These are phyloP conservation scores for Ceyx margarethae DNA, from an alignment of 2,113 vertebrate genomes.

Conservation along the genomic window DNA sequence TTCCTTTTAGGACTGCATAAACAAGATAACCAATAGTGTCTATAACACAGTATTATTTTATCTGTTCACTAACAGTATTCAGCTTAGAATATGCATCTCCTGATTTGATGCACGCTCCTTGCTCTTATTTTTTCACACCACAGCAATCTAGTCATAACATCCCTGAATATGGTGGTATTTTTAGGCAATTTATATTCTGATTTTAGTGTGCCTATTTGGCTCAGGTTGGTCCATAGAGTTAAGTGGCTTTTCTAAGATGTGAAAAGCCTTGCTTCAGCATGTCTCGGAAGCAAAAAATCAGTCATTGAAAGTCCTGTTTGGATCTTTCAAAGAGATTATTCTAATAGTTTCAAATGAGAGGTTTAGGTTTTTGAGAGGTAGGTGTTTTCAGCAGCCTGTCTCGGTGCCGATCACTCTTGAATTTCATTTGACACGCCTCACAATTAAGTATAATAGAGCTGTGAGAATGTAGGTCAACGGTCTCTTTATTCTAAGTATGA, in stretches of 20 bases:
- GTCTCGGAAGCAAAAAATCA: not conserved
- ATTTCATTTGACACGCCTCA: not conserved
- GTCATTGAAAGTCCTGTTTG: not conserved
- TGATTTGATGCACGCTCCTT: not conserved
- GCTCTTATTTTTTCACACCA: not conserved
- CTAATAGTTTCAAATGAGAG: not conserved
- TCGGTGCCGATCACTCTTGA: not conserved
- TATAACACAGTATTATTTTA: not conserved
- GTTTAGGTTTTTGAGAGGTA: not conserved
- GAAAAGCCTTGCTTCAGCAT: not conserved
- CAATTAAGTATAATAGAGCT: constrained; percentile 7
- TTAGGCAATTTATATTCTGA: not conserved
- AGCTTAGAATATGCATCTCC: not conserved
- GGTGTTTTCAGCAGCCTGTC: not conserved
- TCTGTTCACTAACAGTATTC: not conserved
- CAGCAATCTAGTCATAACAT: not conserved
- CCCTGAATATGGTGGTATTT: not conserved
- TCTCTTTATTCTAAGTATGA: constrained; percentile 20
- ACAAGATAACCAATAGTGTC: not conserved
- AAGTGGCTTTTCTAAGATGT: not conserved
- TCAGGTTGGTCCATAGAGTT: not conserved
- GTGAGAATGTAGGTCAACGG: constrained; percentile 26
- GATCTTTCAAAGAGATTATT: not conserved
- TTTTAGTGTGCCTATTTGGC: not conserved
- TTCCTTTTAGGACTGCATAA: not conserved